phyloP scores from a whole-genome alignment of 2,888 invertebrate genomes.

The Drosophila histrio region DNA sequence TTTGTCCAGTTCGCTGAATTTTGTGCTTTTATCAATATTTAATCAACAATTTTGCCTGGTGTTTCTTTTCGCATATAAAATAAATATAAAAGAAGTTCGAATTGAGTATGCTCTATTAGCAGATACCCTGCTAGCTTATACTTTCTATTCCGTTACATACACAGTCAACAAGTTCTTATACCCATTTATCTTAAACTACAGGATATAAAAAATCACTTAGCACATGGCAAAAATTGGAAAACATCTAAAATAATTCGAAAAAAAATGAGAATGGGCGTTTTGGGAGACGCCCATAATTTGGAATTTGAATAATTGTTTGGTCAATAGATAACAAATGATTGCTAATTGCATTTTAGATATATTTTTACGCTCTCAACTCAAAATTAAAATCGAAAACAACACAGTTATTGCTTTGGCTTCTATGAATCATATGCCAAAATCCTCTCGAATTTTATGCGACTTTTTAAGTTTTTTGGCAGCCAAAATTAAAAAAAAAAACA shows the following conservation, averaged over 20 bases:
- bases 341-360: conserved; percentile 64
- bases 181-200: neutral
- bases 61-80: conserved; percentile 6
- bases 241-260: neutral
- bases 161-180: neutral
- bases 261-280: conserved; percentile 34
- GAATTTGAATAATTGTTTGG: conserved; percentile 30
- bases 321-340: conserved; percentile 57
- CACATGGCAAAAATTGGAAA: conserved; percentile 11
- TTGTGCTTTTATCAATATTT: conserved; percentile 63
- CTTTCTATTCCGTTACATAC: no score
- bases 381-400: conserved; percentile 10
- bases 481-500: conserved; percentile 13
- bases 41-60: conserved; percentile 50
- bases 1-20: conserved; percentile 18
- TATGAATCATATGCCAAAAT: conserved; percentile 55
- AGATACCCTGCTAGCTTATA: neutral
- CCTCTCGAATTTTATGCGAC: neutral
- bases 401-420: conserved; percentile 7
- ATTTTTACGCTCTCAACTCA: conserved; percentile 6
- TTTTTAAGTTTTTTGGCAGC: conserved; percentile 35
- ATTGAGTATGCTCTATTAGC: neutral
- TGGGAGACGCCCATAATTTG: conserved; percentile 42
- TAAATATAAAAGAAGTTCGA: neutral
- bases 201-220: conserved; percentile 1